Base-by-base conservation (phyloP, 2,113 vertebrate genomes). In the Lethenteron camtschaticum region DNA sequence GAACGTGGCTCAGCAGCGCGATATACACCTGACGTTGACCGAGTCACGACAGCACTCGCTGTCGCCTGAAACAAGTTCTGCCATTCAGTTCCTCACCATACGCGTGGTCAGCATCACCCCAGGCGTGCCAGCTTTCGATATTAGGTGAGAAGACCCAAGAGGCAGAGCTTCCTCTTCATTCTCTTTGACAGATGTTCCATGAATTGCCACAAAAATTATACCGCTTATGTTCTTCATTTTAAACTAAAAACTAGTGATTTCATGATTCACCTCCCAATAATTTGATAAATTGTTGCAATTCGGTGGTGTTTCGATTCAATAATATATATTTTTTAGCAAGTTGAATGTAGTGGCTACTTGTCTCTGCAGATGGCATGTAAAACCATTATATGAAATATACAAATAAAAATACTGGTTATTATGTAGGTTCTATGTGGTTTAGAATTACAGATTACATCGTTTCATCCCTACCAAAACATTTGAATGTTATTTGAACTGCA, bases 51-150 rank as follows among this genome's bases (percentile, higher is more conserved):
- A 90, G 75, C 90, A 94, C 0, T 85, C 86, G 9, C 81, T 94
- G 69, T 85, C 81, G 1, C 87, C 87, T 1, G 88, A 92, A 60
- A 82, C 83, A 0, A 77, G 79, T 13, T 78, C 87, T 13, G 90
- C 92, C 0, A 77, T 89, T 68, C 90, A 96, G 81, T 85, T 91
- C 56, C 79, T 96, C 18, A 96, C 88, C 57, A 82, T 95, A 60
- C 81, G 75, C 0, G 89, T 96, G 70, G 79, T 81, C 70, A 88
- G 86, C 11, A 55, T 80, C 73, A 87, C 86, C 74, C 85, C 84
- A 8, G 77, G 75, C 0, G 71, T 88, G 71, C 80, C 75, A 74
- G 73, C 85, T 0, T 96, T 96, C 8, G 76, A 85, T 72, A 90
- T 96, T 74, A 81, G 87, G 92, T 96, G 80, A 69, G 68, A 69